Conservation (phyloP, 2,113 vertebrate species). For the Euleptes europaea region DNA sequence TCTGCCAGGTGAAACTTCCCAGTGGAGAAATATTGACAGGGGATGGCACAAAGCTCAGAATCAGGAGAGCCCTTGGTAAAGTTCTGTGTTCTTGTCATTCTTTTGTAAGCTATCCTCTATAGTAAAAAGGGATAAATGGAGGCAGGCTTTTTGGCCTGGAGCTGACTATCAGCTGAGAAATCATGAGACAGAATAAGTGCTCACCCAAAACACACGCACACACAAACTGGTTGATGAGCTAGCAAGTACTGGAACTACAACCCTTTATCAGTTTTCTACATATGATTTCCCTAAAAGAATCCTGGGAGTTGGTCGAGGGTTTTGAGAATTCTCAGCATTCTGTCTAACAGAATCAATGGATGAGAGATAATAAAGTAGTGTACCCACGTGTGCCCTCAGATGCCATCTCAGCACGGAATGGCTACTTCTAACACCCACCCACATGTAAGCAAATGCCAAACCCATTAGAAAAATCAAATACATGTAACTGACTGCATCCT, state of each 20-base stretch:
- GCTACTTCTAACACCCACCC: no score
- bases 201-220: no score
- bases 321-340: background rate
- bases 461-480: no score
- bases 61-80: conserved; percentile 67
- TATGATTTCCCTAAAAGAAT: background rate
- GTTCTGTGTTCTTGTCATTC: background rate
- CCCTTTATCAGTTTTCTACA: background rate
- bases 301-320: background rate
- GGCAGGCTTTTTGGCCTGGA: background rate
- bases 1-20: conserved; percentile 51
- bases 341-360: background rate
- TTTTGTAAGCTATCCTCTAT: background rate
- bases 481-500: no score
- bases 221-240: background rate
- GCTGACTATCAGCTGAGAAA: background rate
- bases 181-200: background rate
- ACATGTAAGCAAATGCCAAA: no score
- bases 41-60: conserved; percentile 71
- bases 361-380: no score
- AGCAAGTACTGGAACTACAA: background rate
- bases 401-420: no score
- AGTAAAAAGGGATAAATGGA: background rate
- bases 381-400: no score
- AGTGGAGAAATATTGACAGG: conserved; percentile 51